Base-by-base conservation (phyloP, 2,797 vertebrate genomes). In the Phrynocephalus vlangalii region DNA sequence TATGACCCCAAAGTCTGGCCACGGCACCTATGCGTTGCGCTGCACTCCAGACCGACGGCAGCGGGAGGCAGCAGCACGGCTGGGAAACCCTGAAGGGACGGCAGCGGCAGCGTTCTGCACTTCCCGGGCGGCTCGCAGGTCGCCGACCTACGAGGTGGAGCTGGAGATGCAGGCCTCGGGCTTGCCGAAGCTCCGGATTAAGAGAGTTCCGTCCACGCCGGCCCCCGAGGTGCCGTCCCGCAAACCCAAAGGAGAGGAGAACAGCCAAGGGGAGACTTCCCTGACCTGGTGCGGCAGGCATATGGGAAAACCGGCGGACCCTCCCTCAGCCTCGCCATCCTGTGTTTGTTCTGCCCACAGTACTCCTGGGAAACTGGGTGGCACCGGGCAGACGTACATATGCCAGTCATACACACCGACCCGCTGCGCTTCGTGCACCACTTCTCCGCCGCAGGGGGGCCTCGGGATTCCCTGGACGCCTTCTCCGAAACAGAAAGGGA, bases 341-440 rank as follows among this genome's bases (percentile, higher is more conserved):
- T 98, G 98, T 22, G 38, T 97, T 50, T 97, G 91, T 67, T 91
- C 96, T 75, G 95, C 91, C 52, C 98, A 98, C 7, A 96, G 95
- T 87, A 98, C 98, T 0, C 98, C 98, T 0, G 96, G 98, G 13
- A 98, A 98, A 71, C 48, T 70, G 13, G 86, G 56, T 87, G 95
- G 94, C 6, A 93, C 95, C 0, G 94, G 98, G 18, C 99, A 99
- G 84, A 99, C 97, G 0, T 98, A 97, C 87, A 99, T 99, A 92
- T 99, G 99, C 93, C 98, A 98, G 91, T 98, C 98, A 0, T 98
- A 98, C 86, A 99, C 99, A 3, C 98, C 99, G 1, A 99, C 98
- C 1, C 97, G 77, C 16, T 96, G 97, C 82, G 91, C 96, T 3
- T 94, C 95, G 0, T 95, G 91, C 0, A 94, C 96, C 24, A 87